Percentiles rank a stretch among this genome's conserved stretches.
phyloP scores from a whole-genome alignment of 1,140 invertebrate species.

The Colletes gigas region DNA sequence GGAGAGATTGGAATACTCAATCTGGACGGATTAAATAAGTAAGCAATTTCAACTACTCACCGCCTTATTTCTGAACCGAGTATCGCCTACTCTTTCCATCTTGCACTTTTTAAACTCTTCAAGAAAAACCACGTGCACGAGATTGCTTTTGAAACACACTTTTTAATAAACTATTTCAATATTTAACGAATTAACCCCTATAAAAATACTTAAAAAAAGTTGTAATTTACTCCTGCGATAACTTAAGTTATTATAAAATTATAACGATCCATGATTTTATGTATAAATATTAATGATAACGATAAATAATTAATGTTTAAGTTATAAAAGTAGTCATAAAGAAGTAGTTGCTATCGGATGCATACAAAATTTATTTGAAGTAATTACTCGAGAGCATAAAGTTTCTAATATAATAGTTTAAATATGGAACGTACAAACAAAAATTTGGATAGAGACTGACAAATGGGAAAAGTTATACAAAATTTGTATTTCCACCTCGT shows the following conservation, averaged over 20 bases:
- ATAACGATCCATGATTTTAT: too few species aligned
- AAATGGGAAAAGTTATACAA: not conserved
- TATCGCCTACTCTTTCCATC: not conserved
- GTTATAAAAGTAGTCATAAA: too few species aligned
- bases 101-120: not conserved
- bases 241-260: not conserved
- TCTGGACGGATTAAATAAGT: conserved; percentile 97
- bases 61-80: not conserved
- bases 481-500: not conserved
- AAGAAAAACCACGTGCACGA: not conserved
- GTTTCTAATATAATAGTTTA: not conserved
- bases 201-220: too few species aligned
- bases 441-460: too few species aligned
- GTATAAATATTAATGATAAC: too few species aligned
- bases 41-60: conserved; percentile 72
- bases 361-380: too few species aligned
- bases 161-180: too few species aligned
- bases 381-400: not conserved
- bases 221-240: too few species aligned
- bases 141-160: too few species aligned
- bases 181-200: too few species aligned
- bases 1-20: conserved; percentile 98
- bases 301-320: too few species aligned
- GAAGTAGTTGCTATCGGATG: too few species aligned
- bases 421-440: not conserved